Evolutionary conservation across 2,888 invertebrate genomes (phyloP), one percentile per base, ranked within the genome.

Genomic region (Proisotoma minuta): DNA sequence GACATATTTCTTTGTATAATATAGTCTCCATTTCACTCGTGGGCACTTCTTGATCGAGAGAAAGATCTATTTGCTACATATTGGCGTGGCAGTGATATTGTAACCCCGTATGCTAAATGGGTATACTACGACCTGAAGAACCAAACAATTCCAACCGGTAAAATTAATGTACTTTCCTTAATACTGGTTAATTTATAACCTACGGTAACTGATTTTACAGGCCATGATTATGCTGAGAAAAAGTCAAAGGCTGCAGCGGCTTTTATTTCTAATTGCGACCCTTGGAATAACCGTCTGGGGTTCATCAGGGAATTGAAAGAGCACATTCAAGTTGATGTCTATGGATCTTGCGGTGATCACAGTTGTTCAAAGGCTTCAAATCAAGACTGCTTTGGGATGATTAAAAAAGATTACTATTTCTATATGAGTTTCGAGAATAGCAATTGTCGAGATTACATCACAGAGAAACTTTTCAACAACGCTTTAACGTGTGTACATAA

Each of bases 251-350:
- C 69, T 58, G 72, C 63, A 4, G 72, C 72, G 4, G 63, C 68
- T 12, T 72, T 72, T 48, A 60, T 71, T 40, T 71, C 71, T 12
- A 72, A 72, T 60, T 72, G 72, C 49, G 51, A 63, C 27, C 59
- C 63, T 3, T 58, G 63, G 57, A 70, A 70, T 57, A 63, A 65
- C 40, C 84, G 97, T 12, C 81, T 93, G 64, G 87, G 90, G 73
- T 96, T 89, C 78, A 96, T 94, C 10, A 84, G 85, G 72, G 89
- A 89, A 77, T 82, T 97, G 59, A 83, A 86, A 68, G 91, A 93
- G 78, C 82, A 88, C 79, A 93, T 97, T 73, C 82, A 87, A 68
- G 91, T 91, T 64, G 94, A 95, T 77, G 91, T 95, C 73, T 95
- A 90, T 79, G 95, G 94, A 15, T 87, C 87, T 3, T 96, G 95